A percentile compares a stretch with the other conserved stretches of the same genome.
phyloP scores from a whole-genome alignment of 2,113 vertebrate species.

The Azemiops feae region DNA sequence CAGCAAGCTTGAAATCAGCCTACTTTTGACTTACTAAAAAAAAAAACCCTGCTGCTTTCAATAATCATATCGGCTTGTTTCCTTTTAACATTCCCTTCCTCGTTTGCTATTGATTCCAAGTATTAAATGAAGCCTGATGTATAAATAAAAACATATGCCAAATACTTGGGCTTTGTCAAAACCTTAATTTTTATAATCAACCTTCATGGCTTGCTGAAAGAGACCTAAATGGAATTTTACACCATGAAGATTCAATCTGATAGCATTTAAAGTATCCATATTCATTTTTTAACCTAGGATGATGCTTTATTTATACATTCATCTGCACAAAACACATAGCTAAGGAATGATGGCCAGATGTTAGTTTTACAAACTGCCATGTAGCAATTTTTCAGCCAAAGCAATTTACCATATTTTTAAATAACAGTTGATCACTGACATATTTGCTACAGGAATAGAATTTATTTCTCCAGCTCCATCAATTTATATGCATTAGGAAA shows the following conservation, averaged over 20 bases:
- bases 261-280: neutral
- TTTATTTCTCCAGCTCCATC: neutral
- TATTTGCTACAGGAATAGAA: neutral
- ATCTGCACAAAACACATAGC: neutral
- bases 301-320: neutral
- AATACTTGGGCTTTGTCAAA: neutral
- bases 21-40: neutral
- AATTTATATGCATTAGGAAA: neutral
- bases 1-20: neutral
- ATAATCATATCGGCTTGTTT: neutral
- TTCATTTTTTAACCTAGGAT: neutral
- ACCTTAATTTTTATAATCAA: neutral
- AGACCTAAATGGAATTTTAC: neutral
- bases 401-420: neutral
- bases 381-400: neutral
- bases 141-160: neutral
- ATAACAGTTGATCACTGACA: neutral
- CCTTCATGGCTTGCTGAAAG: neutral
- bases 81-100: neutral
- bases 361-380: neutral
- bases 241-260: neutral
- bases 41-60: neutral
- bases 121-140: neutral
- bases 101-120: neutral
- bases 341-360: neutral